Evolutionary conservation across 2,113 vertebrate genomes (phyloP).

Genomic region (Martes martes): DNA sequence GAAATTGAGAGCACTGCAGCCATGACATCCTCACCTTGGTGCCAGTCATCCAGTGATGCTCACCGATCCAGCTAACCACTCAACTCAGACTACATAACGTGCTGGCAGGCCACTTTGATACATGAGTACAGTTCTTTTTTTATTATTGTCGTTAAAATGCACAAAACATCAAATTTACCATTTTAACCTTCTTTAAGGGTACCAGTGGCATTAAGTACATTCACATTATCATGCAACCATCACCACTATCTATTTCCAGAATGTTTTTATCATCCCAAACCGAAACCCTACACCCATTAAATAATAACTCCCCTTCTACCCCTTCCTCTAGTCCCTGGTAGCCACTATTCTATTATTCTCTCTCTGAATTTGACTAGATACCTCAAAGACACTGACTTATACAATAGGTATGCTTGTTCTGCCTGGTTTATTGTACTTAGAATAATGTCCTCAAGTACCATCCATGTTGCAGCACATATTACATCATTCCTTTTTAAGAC

Average conservation of each 20-base stretch:
- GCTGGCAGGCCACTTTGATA: neutral
- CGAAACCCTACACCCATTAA: neutral
- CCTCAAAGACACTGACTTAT: neutral
- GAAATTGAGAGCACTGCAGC: neutral
- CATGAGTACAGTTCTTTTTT: neutral
- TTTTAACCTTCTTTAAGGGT: neutral
- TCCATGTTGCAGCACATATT: neutral
- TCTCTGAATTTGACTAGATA: neutral
- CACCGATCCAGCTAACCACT: neutral
- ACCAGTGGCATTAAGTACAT: neutral
- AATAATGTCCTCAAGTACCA: neutral
- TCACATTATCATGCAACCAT: neutral
- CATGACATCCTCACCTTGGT: neutral
- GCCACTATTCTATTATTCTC: neutral
- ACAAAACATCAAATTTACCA: neutral
- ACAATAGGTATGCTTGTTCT: neutral
- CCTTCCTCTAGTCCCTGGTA: neutral
- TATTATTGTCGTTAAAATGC: neutral
- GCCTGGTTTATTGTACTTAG: neutral
- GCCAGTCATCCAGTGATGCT: neutral
- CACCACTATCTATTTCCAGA: neutral
- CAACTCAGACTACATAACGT: neutral
- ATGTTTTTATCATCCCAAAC: neutral
- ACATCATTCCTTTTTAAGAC: neutral
- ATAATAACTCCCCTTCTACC: neutral